Conservation (phyloP, 2,888 invertebrate genomes). For the Gari tellinella region DNA sequence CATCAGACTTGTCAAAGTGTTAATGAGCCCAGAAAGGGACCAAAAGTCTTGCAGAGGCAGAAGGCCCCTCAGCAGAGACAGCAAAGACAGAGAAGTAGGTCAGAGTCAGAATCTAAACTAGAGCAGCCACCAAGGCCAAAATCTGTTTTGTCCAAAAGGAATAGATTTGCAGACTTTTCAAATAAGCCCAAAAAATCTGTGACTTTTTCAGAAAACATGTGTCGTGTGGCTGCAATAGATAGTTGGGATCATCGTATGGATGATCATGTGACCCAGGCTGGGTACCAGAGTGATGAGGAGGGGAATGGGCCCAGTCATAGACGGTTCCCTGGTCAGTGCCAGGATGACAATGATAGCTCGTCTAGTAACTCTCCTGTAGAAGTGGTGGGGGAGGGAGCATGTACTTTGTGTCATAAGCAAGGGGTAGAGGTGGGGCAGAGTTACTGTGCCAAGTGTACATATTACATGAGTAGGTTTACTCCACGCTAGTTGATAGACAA, state of each 20-base stretch:
- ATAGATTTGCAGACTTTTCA: conserved; percentile 59
- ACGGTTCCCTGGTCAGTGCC: conserved; percentile 17
- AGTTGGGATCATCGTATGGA: conserved; percentile 11
- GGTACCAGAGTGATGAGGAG: conserved; percentile 72
- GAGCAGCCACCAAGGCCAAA: conserved; percentile 72
- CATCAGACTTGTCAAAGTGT: conserved; percentile 18
- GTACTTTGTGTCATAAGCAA: conserved; percentile 95
- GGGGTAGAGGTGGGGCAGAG: conserved; percentile 90
- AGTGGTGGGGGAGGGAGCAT: conserved; percentile 88
- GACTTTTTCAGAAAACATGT: conserved; percentile 97
- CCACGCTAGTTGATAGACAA: conserved; percentile 47
- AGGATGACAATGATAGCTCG: conserved; percentile 73
- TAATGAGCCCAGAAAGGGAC: conserved; percentile 21
- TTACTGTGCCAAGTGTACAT: conserved; percentile 96
- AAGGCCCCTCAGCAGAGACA: conserved; percentile 8
- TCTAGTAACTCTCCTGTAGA: conserved; percentile 68
- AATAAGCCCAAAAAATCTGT: conserved; percentile 89
- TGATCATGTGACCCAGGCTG: conserved; percentile 46
- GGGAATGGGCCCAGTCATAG: conserved; percentile 39
- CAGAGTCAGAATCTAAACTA: conserved; percentile 70
- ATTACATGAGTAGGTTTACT: conserved; percentile 89
- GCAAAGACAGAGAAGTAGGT: conserved; percentile 74
- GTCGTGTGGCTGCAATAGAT: conserved; percentile 95
- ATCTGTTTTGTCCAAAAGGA: conserved; percentile 75
- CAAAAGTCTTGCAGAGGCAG: neutral